Base-by-base conservation (phyloP, 2,888 invertebrate genomes). In the Xiphydria camelus region DNA sequence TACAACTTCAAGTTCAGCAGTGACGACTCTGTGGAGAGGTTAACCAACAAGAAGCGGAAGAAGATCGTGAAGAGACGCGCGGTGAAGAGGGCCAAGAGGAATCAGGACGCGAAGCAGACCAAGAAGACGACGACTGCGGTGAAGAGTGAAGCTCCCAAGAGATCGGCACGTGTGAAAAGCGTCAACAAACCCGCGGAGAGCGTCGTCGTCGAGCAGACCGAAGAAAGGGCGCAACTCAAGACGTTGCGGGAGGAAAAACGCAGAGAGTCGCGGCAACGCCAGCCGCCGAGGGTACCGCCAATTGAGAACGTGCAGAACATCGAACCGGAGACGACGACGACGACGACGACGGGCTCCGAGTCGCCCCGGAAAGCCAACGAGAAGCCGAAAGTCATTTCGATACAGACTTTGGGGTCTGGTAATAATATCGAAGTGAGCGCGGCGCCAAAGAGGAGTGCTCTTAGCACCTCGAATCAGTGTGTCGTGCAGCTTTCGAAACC, bases 1-100 rank as follows among this genome's bases (percentile, higher is more conserved):
- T 56, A 56, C 42, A 46, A 53, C 29, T 54, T 54, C 39, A 17
- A 37, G 6, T 47, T 53, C 32, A 45, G 47, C 23, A 36, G 35
- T 25, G 45, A 49, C 25, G 49, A 51, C 10, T 37, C 43, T 2
- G 9, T 4, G 0, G 43, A 44, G 19, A 44, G 22, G 32, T 14
- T 12, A 9, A 7, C 4, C 9, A 43, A 19, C n/a, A 19, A 45
- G 18, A 49, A 46, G 32, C 36, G 29, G 29, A 53, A 47, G n/a
- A 45, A 25, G 12, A 6, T 12, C 17, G 9, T 33, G 6, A 49
- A 15, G 32, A 53, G 17, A 18, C 35, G 37, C 7, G 15, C 29
- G 19, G 26, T 23, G 6, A 50, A 47, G 35, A 26, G 35, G 7
- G 25, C 29, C n/a, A 50, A 40, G 35, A 50, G 50, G 32, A 17